Conservation (phyloP, 2,113 vertebrate species). For the Chlamydotis undulata region DNA sequence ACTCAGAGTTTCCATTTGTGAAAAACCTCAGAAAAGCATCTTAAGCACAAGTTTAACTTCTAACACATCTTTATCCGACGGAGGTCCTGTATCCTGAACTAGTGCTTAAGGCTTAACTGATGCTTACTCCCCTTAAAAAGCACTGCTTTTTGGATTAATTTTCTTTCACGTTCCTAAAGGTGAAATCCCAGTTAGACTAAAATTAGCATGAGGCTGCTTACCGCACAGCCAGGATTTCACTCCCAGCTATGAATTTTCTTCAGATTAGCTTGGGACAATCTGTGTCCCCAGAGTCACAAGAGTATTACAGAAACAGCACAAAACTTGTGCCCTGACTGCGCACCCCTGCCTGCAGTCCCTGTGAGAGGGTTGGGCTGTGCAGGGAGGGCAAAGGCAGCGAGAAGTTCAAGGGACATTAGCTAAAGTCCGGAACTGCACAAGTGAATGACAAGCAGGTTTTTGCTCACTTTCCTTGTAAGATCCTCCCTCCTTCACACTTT, state of each 20-base stretch:
- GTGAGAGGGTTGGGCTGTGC: fast-evolving
- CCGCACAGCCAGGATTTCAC: not conserved
- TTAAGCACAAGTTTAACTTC: not conserved
- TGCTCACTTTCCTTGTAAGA: not conserved
- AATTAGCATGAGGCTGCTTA: not conserved
- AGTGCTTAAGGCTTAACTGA: not conserved
- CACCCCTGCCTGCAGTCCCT: not conserved
- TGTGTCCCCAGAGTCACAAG: fast-evolving
- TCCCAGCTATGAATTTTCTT: not conserved
- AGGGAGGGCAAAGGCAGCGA: fast-evolving
- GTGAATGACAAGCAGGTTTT: not conserved
- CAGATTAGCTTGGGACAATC: not conserved
- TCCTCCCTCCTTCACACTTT: not conserved
- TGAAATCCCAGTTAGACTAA: not conserved
- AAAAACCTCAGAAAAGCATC: not conserved
- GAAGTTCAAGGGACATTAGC: not conserved
- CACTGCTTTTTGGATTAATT: not conserved
- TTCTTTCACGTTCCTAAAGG: not conserved
- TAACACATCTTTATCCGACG: not conserved
- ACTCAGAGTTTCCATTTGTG: not conserved
- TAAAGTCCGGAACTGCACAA: not conserved
- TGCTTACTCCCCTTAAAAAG: not conserved
- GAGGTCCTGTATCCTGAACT: not conserved
- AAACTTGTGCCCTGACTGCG: not conserved
- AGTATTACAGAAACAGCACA: not conserved